Percentiles rank a stretch among this genome's conserved stretches.
These are phyloP conservation scores for Antigone vipio DNA, from an alignment of 2,113 vertebrate species.

Conservation along the genomic window DNA sequence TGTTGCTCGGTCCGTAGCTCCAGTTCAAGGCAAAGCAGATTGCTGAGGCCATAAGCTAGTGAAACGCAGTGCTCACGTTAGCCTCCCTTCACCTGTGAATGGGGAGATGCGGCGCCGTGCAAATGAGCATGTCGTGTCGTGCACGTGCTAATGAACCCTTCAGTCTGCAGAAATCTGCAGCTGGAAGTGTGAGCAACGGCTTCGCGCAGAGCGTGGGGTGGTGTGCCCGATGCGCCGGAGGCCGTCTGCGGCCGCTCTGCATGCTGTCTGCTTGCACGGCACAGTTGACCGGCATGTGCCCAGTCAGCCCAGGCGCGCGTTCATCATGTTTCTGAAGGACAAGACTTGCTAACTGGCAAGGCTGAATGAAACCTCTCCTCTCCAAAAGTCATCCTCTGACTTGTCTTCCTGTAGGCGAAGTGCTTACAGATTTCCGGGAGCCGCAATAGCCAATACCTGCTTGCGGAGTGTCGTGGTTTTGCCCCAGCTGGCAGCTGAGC, in stretches of 20 bases:
- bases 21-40: background rate
- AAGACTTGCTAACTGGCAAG: background rate
- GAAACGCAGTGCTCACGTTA: accelerated
- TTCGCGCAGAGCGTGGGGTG: accelerated
- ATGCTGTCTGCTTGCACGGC: accelerated
- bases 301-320: accelerated
- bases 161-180: accelerated
- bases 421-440: background rate
- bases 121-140: accelerated
- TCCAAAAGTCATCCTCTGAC: background rate
- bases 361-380: background rate
- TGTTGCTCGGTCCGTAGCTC: background rate
- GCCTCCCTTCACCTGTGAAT: accelerated
- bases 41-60: background rate
- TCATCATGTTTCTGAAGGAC: background rate
- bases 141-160: accelerated
- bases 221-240: accelerated
- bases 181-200: accelerated
- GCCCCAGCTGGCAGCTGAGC: no score
- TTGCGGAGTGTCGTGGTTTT: background rate
- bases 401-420: background rate
- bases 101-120: background rate
- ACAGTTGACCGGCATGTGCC: background rate
- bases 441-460: background rate
- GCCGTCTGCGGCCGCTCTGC: accelerated